Conservation (phyloP, 2,113 vertebrate species). For the Gobiocypris rarus region DNA sequence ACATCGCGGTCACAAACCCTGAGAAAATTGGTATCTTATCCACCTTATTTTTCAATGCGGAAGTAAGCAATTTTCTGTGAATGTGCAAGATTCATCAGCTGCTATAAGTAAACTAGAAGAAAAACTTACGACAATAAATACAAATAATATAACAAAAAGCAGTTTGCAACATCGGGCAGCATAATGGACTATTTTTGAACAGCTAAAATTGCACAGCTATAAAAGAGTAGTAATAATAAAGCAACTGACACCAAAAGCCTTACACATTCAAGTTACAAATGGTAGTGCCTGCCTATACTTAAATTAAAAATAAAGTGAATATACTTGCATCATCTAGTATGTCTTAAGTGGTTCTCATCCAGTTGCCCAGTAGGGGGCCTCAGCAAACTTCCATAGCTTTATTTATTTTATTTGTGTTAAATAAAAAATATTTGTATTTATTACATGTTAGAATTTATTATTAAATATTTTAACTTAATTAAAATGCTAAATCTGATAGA, state of each 20-base stretch:
- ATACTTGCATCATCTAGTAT: not conserved
- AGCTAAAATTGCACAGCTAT: not conserved
- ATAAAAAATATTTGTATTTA: not conserved
- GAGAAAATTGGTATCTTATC: slow-evolving; percentile 92
- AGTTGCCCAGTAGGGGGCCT: not conserved
- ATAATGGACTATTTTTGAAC: not conserved
- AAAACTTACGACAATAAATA: not conserved
- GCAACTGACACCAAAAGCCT: not conserved
- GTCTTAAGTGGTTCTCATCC: too few relatives aligned
- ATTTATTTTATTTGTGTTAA: not conserved
- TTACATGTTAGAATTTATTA: not conserved
- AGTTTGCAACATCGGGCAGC: too few relatives aligned
- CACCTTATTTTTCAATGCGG: not conserved
- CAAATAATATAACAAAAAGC: not conserved
- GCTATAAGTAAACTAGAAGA: not conserved
- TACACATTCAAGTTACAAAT: not conserved
- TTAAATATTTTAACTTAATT: too few relatives aligned
- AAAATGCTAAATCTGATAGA: not conserved
- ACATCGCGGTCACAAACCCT: slow-evolving; percentile 90
- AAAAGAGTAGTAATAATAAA: too few relatives aligned
- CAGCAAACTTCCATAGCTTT: not conserved
- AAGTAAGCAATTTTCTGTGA: not conserved
- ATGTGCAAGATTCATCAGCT: not conserved
- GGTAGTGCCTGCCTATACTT: not conserved
- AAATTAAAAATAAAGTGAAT: not conserved